A percentile compares a stretch with the other conserved stretches of the same genome.
Evolutionary conservation across 2,888 invertebrate species (phyloP).

Genomic region (Stratiomys singularior): DNA sequence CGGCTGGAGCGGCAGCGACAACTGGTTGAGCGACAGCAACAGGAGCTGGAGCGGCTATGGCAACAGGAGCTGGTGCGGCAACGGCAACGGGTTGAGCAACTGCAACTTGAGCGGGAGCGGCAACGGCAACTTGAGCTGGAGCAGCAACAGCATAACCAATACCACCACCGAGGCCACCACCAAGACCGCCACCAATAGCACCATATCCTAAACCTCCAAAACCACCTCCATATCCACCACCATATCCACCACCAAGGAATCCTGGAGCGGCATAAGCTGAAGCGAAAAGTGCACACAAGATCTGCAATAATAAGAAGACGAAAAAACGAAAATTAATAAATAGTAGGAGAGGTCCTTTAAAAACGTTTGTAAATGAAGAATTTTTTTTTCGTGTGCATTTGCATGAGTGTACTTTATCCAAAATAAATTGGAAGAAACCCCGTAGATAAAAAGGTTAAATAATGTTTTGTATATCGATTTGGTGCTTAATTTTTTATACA

Average conservation of each 20-base stretch:
- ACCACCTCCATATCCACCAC: slow-evolving; percentile 40
- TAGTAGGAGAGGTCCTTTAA: too few relatives aligned
- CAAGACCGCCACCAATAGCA: slow-evolving; percentile 48
- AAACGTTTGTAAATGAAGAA: too few relatives aligned
- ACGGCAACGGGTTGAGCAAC: slow-evolving; percentile 56
- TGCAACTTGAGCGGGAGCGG: slow-evolving; percentile 54
- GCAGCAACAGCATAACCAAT: slow-evolving; percentile 30
- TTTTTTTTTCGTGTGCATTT: too few relatives aligned
- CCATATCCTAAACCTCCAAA: slow-evolving; percentile 47
- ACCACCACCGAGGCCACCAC: slow-evolving; percentile 46
- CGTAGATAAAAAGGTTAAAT: too few relatives aligned
- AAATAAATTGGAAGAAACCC: too few relatives aligned
- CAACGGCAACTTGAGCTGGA: slow-evolving; percentile 52
- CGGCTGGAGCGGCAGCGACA: slow-evolving; percentile 63
- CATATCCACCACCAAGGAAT: slow-evolving; percentile 49
- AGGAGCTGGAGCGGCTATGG: slow-evolving; percentile 56
- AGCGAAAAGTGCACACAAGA: slow-evolving; percentile 47
- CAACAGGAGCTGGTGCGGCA: slow-evolving; percentile 55
- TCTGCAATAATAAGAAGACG: slow-evolving; percentile 30
- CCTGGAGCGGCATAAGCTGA: slow-evolving; percentile 49
- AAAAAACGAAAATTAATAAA: too few relatives aligned
- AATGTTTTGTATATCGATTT: too few relatives aligned
- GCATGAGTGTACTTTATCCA: too few relatives aligned
- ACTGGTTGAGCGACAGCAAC: slow-evolving; percentile 66
- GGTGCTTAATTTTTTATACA: too few relatives aligned